A percentile compares a stretch with the other conserved stretches of the same genome.
These are phyloP conservation scores for Solea senegalensis DNA, from an alignment of 2,113 vertebrate species.

Conservation along the genomic window DNA sequence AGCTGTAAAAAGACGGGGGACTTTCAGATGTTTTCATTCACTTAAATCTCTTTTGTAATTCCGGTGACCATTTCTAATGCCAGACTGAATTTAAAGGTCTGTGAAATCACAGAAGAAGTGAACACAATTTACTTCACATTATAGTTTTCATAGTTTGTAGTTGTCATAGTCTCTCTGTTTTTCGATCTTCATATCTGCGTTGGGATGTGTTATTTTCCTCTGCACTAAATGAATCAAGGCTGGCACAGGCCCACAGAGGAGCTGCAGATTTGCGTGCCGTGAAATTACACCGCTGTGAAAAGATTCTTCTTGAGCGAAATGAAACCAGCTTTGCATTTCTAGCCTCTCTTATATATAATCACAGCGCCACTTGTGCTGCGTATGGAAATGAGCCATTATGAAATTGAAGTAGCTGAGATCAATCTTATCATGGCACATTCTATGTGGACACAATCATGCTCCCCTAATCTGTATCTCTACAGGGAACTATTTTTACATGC, in stretches of 20 bases:
- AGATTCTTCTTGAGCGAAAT: constrained; percentile 54
- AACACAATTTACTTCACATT: neutral
- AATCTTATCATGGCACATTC: constrained; percentile 2
- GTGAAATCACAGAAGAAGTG: too few relatives aligned
- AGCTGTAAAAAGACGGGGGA: constrained; percentile 24
- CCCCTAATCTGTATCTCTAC: constrained; percentile 7
- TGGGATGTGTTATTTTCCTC: constrained; percentile 42
- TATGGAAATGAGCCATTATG: constrained; percentile 51
- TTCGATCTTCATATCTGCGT: constrained; percentile 39
- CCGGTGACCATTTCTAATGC: neutral
- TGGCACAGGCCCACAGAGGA: constrained; percentile 26
- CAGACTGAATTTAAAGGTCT: neutral
- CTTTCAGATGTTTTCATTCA: constrained; percentile 9
- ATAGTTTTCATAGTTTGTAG: neutral
- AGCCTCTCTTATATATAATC: constrained; percentile 51
- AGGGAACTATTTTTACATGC: neutral
- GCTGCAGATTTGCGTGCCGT: constrained; percentile 58
- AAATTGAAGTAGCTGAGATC: constrained; percentile 37
- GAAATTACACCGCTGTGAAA: constrained; percentile 71
- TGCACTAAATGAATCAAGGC: constrained; percentile 53
- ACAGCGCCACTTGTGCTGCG: constrained; percentile 7
- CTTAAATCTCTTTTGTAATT: constrained; percentile 6
- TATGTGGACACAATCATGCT: constrained; percentile 1
- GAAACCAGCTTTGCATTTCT: constrained; percentile 56
- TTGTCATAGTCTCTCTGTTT: constrained; percentile 8